Base-by-base conservation (phyloP, 2,888 invertebrate species). In the Troilus luridus region DNA sequence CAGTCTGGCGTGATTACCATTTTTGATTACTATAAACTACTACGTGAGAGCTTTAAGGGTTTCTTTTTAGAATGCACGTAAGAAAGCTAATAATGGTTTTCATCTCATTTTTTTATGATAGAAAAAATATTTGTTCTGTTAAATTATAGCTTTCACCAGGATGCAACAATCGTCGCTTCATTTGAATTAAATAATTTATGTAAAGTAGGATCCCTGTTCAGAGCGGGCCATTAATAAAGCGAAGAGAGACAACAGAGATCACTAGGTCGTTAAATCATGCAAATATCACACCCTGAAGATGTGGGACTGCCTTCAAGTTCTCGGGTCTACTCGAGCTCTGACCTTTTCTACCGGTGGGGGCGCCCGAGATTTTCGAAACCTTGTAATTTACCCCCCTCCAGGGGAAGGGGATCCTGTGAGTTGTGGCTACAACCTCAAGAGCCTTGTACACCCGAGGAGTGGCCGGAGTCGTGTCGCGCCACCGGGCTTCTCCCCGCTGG, bases 281-380 rank as follows among this genome's bases (percentile, higher is more conserved):
- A 77, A 77, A 77, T 77, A 77, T 77, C 27, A 77, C 72, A 77
- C 72, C 72, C 27, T 19, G 6, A 9, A 27, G 41, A 77, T 77
- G 72, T 77, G 72, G 72, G 19, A 41, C 72, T 77, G 72, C 27
- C 72, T 17, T 2, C 27, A 41, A 41, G 27, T 77, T 77, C 72
- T 67, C n/a, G 64, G 64, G 9, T 67, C 60, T 60, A 17, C 60
- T 60, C 12, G 24, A 24, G 54, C 56, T 81, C 12, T 85, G 85
- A 85, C 56, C 85, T 85, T 85, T 85, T n/a, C 85, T 85, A 21
- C 85, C 85, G 56, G 85, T n/a, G 56, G 58, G 56, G 85, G 85
- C 85, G 56, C 85, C 85, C 14, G 9, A 58, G 85, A 58, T 85
- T 85, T 85, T 85, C 85, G 85, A 85, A 85, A 85, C 56, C 85